Base-by-base conservation (phyloP, 2,888 invertebrate genomes). In the Drosophila prolongata region DNA sequence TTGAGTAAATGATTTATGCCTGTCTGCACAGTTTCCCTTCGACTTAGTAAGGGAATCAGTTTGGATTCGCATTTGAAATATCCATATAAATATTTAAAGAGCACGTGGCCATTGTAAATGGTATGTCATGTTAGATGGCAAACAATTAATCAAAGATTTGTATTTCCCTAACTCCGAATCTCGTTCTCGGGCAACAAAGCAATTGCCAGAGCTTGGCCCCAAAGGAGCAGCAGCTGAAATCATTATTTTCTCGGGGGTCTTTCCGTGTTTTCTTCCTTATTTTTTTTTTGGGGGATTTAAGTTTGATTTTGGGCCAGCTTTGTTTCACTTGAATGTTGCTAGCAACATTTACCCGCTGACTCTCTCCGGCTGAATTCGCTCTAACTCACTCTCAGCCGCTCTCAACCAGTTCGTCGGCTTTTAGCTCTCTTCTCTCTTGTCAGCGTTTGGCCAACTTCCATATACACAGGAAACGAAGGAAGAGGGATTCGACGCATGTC, bases 121-220 rank as follows among this genome's bases (percentile, higher is more conserved):
- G 89, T 83, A 77, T 86, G 83, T 78, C 87, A 67, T 83, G 83
- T 89, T 79, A 68, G 73, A 65, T 57, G 84, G 71, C 61, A 67
- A 61, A 80, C 89, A 84, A 84, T 89, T 84, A 84, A 84, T 84
- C 83, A 84, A 84, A 87, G 84, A 89, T 87, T 89, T 84, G 78
- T 72, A 78, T 70, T 77, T 85, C 61, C 71, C 62, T 24, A 60
- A 58, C 72, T 54, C 49, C 54, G 52, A 34, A 19, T 42, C 52
- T 1, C 44, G 42, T 47, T n/a, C 37, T 27, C 38, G 9, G 14
- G 40, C 53, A 35, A n/a, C 52, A 52, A 57, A 46, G 46, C 68
- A 69, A 69, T 56, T 71, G 59, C 52, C 47, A 11, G 65, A 43
- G 16, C 35, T 0, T 11, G 35, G 50, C 9, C 74, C 64, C 74